Evolutionary conservation across 2,888 invertebrate species (phyloP), one percentile per base, ranked within the genome.

Genomic region (Ectemnius cavifrons): DNA sequence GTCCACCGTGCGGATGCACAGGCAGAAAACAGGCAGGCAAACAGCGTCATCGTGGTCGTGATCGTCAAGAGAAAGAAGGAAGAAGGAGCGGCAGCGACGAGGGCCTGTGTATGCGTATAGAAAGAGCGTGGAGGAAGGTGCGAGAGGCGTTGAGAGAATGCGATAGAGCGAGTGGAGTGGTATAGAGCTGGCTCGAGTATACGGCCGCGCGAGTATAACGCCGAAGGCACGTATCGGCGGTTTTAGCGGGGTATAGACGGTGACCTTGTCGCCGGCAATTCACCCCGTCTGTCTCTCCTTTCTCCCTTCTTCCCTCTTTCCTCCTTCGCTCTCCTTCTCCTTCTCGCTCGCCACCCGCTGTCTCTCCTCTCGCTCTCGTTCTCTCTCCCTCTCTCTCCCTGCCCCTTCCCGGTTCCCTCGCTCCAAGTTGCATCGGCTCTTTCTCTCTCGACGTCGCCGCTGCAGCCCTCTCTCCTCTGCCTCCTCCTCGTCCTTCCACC

Each of bases 141-240:
- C 16, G 52, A 16, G 52, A 37, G 52, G 52, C 52, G 65, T 49
- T 63, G 70, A 65, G 69, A 61, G 74, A 65, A 49, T 58, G 79
- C 63, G 69, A 60, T 37, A 18, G 37, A 64, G 52, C 47, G 16
- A 59, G 66, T 46, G 63, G 23, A 47, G 58, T 37, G 63, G 58
- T 67, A 70, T 65, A 67, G 78, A 72, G 71, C 70, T 71, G 70
- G 84, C 84, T 87, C 85, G 86, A 80, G 85, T 84, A 84, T 82
- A 81, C 81, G 8, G 37, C 23, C 37, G 37, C 81, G 81, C 82
- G 82, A 83, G 83, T 84, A 85, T 85, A 86, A 86, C 81, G 82
- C 85, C 84, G 81, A 86, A 86, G 87, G 86, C 70, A 71, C 69
- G 69, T 78, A 74, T 74, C 74, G 73, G 73, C 73, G 71, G 76